A percentile compares a stretch with the other conserved stretches of the same genome.
Conservation (phyloP, 2,888 invertebrate species). For the Scaptomyza parva region DNA sequence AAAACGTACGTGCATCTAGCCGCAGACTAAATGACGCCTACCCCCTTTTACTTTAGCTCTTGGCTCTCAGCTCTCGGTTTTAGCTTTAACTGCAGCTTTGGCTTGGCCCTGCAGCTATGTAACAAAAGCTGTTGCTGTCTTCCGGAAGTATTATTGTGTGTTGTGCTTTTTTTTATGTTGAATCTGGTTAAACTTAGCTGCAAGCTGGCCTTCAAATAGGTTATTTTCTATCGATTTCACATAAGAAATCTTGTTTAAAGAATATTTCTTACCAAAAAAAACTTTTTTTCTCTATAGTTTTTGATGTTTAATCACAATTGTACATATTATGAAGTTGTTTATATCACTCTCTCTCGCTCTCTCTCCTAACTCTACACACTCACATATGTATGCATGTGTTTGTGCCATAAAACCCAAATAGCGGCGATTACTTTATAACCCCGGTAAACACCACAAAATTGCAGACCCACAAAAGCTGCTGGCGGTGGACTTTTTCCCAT, state of each 20-base stretch:
- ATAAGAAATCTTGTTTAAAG: no score
- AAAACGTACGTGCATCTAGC: conserved; percentile 79
- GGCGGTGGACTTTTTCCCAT: conserved; percentile 29
- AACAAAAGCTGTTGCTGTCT: conserved; percentile 40
- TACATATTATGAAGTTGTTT: conserved; percentile 13
- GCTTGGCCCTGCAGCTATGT: conserved; percentile 19
- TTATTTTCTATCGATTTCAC: no score
- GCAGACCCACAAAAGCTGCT: conserved; percentile 78
- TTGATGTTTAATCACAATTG: neutral
- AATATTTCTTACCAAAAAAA: neutral
- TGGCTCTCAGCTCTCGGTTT: conserved; percentile 13
- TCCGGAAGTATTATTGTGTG: conserved; percentile 22
- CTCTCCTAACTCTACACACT: conserved; percentile 7
- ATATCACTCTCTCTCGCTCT: neutral
- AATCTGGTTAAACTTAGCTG: conserved; percentile 9
- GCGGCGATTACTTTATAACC: conserved; percentile 78
- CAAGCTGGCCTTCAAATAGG: neutral
- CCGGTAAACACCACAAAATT: conserved; percentile 76
- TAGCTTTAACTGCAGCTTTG: conserved; percentile 37
- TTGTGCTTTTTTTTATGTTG: no score
- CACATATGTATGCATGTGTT: conserved; percentile 13
- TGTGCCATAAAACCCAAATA: conserved; percentile 75
- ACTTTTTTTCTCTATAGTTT: neutral
- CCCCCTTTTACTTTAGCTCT: conserved; percentile 11
- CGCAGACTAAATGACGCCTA: conserved; percentile 78